Evolutionary conservation across 2,113 vertebrate genomes (phyloP).

Genomic region (Spizaetus ornatus): DNA sequence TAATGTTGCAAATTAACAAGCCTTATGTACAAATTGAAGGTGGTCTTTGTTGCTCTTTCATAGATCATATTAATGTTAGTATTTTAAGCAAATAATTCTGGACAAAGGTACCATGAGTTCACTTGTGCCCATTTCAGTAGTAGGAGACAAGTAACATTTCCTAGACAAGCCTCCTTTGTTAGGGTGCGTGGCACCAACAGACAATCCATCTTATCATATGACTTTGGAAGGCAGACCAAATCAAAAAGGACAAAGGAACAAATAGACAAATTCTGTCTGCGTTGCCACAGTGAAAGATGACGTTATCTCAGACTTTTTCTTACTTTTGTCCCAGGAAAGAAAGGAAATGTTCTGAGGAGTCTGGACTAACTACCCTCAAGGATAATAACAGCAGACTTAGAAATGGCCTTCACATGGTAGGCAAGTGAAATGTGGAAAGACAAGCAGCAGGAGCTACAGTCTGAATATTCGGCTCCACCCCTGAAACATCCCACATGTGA

Average conservation of each 20-base stretch:
- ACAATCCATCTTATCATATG: not conserved
- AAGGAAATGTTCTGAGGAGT: not conserved
- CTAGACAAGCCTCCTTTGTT: not conserved
- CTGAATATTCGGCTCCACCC: not conserved
- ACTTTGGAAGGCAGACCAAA: not conserved
- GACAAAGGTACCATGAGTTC: not conserved
- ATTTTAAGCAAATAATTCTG: conserved; percentile 4
- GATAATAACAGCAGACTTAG: not conserved
- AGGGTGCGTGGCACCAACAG: not conserved
- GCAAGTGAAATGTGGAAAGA: not conserved
- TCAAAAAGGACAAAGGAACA: not conserved
- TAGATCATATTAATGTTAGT: not conserved
- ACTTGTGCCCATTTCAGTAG: not conserved
- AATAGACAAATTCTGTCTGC: not conserved
- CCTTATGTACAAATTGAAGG: conserved; percentile 18
- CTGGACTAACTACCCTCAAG: not conserved
- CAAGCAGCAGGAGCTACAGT: not conserved
- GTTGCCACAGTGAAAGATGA: not conserved
- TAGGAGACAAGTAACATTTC: not conserved
- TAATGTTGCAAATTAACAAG: conserved; percentile 50
- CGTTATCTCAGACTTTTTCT: not conserved
- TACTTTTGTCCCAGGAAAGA: not conserved
- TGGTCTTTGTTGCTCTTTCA: conserved; percentile 8
- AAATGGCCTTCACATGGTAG: not conserved
- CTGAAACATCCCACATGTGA: not conserved